Conservation (phyloP, 1,140 invertebrate species). For the Heliothis subflexa region DNA sequence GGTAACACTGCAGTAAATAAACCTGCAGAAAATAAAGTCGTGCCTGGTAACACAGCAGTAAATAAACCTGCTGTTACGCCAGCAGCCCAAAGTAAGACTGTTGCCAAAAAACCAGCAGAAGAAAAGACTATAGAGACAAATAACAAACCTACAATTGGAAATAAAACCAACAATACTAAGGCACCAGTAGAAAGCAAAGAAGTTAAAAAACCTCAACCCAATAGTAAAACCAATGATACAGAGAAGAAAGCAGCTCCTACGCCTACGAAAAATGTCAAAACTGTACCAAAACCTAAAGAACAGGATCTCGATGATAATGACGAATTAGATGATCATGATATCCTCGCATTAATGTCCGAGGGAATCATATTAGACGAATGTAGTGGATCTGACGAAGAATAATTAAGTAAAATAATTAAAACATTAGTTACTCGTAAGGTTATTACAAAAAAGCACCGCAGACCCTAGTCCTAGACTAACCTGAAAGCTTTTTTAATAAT, state of each 20-base stretch:
- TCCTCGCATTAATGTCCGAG: conserved; percentile 69
- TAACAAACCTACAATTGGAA: conserved; percentile 7
- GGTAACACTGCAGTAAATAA: neutral
- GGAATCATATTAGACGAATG: conserved; percentile 77
- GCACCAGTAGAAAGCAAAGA: neutral
- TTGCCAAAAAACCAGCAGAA: neutral
- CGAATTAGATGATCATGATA: conserved; percentile 72
- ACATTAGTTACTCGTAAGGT: neutral
- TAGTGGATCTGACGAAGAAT: conserved; percentile 69
- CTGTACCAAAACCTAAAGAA: conserved; percentile 5
- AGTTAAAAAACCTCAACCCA: conserved; percentile 1
- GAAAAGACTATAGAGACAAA: neutral
- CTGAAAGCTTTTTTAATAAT: neutral
- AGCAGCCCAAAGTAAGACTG: neutral
- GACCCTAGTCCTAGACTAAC: too few species aligned
- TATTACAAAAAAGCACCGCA: too few species aligned
- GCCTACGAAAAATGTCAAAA: conserved; percentile 6
- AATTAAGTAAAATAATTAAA: neutral
- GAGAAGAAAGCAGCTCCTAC: neutral
- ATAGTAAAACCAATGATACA: neutral
- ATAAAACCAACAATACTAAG: neutral
- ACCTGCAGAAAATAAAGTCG: neutral
- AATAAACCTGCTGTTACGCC: neutral
- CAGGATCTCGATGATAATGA: conserved; percentile 57
- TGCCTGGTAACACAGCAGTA: neutral